Evolutionary conservation across 2,797 vertebrate genomes (phyloP).

Genomic region (Esox lucius): DNA sequence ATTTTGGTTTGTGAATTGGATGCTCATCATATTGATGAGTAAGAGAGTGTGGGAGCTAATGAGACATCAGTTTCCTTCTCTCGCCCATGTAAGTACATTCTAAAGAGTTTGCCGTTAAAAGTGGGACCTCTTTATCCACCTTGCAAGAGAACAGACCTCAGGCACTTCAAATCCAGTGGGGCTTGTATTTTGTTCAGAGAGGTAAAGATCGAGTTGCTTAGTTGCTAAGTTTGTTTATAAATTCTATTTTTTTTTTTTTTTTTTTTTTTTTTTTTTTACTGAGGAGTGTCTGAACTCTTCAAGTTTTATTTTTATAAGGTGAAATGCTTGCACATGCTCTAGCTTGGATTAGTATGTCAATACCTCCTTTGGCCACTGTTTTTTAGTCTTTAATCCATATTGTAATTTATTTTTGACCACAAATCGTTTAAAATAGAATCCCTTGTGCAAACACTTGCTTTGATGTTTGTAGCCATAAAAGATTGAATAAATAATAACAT

Average conservation of each 20-base stretch:
- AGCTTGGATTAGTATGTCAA: background rate
- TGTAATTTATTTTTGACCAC: background rate
- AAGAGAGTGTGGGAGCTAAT: slow-evolving; percentile 44
- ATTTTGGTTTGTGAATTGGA: slow-evolving; percentile 46
- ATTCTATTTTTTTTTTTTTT: background rate
- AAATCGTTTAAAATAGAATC: background rate
- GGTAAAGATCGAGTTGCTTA: slow-evolving; percentile 2
- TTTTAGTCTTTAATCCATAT: background rate
- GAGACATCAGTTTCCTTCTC: slow-evolving; percentile 34
- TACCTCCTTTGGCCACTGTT: slow-evolving; percentile 4
- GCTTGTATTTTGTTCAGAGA: slow-evolving; percentile 14
- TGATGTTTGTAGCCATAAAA: background rate
- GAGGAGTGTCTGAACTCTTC: slow-evolving; percentile 11
- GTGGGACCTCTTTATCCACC: slow-evolving; percentile 66
- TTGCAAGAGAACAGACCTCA: slow-evolving; percentile 35
- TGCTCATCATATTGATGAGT: slow-evolving; percentile 89
- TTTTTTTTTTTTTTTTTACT: background rate
- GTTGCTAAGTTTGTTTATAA: background rate
- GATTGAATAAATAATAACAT: slow-evolving; percentile 3
- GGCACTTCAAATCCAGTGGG: slow-evolving; percentile 15
- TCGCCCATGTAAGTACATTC: slow-evolving; percentile 67
- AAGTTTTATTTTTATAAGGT: slow-evolving; percentile 4
- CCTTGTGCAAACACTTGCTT: background rate
- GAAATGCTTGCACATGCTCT: slow-evolving; percentile 2
- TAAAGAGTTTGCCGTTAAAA: slow-evolving; percentile 62